Evolutionary conservation across 2,888 invertebrate species (phyloP).

Genomic region (Dione juno): DNA sequence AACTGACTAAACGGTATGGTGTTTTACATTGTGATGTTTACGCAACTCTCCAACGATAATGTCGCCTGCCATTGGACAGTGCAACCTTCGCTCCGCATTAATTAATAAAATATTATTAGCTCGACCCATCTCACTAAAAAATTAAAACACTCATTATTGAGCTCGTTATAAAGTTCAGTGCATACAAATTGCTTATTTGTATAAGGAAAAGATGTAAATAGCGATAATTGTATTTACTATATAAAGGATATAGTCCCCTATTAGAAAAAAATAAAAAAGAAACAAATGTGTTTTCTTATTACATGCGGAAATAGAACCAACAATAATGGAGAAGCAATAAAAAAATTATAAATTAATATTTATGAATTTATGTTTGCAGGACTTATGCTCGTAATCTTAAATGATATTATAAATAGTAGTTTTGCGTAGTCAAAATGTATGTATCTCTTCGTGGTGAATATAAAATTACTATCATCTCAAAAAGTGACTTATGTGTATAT

Average conservation of each 20-base stretch:
- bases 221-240: conserved; percentile 49
- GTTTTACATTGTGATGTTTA: conserved; percentile 82
- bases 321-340: conserved; percentile 58
- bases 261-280: conserved; percentile 42
- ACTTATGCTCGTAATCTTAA: conserved; percentile 59
- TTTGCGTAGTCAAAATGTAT: conserved; percentile 36
- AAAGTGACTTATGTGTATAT: conserved; percentile 22
- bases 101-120: conserved; percentile 78
- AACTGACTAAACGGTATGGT: conserved; percentile 81
- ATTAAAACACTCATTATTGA: conserved; percentile 77
- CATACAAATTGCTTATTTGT: conserved; percentile 77
- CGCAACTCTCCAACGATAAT: conserved; percentile 79
- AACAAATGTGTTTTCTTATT: conserved; percentile 33
- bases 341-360: conserved; percentile 58
- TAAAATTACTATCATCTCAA: not conserved
- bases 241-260: conserved; percentile 41
- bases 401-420: conserved; percentile 46
- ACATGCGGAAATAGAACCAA: conserved; percentile 29
- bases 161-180: conserved; percentile 66
- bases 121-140: conserved; percentile 74
- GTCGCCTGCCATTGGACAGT: conserved; percentile 72
- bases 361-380: conserved; percentile 60
- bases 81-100: conserved; percentile 69
- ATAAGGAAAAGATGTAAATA: conserved; percentile 61
- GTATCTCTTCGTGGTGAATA: conserved; percentile 30